Percentiles rank a stretch among this genome's conserved stretches.
Conservation (phyloP, 92 coral and sea anemone genomes). For the Zoanthus sociatus region DNA sequence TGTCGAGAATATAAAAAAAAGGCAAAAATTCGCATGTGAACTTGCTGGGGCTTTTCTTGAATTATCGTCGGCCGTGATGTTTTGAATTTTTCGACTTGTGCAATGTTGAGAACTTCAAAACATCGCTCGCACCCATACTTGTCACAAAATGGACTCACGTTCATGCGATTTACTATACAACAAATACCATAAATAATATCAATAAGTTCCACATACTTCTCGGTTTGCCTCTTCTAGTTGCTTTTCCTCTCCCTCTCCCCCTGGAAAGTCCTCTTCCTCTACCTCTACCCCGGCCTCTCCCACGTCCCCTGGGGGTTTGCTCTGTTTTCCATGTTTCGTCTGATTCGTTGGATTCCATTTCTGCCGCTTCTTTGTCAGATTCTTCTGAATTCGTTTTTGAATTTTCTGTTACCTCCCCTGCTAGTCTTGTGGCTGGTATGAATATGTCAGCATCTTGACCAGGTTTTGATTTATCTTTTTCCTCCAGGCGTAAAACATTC, state of each 20-base stretch:
- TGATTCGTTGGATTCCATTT: not conserved
- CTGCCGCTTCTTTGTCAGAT: not conserved
- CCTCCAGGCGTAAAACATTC: not conserved
- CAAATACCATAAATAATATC: no score
- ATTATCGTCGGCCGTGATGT: no score
- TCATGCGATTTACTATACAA: no score
- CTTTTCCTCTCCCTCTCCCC: not conserved
- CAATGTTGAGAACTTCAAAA: no score
- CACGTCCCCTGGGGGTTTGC: not conserved
- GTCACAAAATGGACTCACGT: no score
- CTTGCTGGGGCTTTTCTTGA: no score
- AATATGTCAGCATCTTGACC: not conserved
- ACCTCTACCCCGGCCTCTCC: not conserved
- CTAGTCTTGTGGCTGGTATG: not conserved
- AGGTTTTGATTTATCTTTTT: not conserved
- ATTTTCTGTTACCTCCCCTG: not conserved
- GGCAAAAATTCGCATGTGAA: no score
- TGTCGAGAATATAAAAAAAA: no score
- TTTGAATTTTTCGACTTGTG: no score
- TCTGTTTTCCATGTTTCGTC: not conserved
- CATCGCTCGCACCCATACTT: no score
- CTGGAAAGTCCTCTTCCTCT: not conserved
- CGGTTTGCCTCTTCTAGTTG: not conserved
- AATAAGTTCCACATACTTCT: no score
- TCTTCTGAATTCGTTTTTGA: conserved; percentile 1